These are phyloP conservation scores for Anniella stebbinsi DNA, from an alignment of 2,797 vertebrate genomes.

Conservation along the genomic window DNA sequence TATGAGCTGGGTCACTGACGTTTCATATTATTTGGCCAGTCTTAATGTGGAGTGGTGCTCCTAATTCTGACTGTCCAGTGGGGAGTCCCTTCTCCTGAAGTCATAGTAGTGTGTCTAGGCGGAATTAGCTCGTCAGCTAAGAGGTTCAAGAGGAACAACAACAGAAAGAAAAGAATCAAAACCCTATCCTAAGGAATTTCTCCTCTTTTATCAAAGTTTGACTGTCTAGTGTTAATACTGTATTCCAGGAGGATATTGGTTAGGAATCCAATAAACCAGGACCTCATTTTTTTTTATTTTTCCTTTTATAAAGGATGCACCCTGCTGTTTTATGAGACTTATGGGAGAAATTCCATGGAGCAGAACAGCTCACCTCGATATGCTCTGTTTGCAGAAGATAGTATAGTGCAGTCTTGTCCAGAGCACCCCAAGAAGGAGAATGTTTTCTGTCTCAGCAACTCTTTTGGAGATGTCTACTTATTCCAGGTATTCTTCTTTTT, in stretches of 20 bases:
- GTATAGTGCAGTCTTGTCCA: constrained; percentile 92
- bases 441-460: constrained; percentile 96
- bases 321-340: constrained; percentile 92
- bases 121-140: too few species aligned
- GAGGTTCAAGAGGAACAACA: too few species aligned
- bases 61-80: neutral
- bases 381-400: constrained; percentile 91
- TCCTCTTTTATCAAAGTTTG: too few species aligned
- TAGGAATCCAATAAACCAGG: neutral
- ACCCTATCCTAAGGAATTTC: too few species aligned
- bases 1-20: neutral
- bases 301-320: constrained; percentile 85
- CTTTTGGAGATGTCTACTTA: constrained; percentile 92
- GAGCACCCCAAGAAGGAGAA: constrained; percentile 96
- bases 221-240: neutral
- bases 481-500: constrained; percentile 86
- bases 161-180: too few species aligned
- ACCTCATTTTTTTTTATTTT: constrained; percentile 26
- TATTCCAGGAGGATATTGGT: constrained; percentile 19
- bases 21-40: neutral
- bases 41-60: neutral
- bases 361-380: constrained; percentile 88
- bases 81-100: too few species aligned
- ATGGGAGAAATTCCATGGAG: constrained; percentile 86
- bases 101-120: too few species aligned